Evolutionary conservation across 2,797 vertebrate genomes (phyloP), one percentile per base, ranked within the genome.

Genomic region (Salarias fasciatus): DNA sequence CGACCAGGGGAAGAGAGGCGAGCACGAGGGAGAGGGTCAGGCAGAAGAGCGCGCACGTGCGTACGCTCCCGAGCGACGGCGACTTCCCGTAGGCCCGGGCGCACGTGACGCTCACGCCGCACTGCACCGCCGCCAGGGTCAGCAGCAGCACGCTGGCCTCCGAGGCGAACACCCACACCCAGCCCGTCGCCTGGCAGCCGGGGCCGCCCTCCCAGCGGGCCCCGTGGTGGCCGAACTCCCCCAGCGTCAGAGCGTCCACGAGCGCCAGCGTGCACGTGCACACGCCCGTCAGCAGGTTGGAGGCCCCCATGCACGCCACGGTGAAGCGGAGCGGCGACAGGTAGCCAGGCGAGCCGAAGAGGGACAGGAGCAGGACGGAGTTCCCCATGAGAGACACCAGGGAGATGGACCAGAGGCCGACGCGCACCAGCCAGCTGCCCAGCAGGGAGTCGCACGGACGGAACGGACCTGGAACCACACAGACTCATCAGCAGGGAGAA

Each of bases 361-460:
- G 90, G 0, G 94, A 94, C 70, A 96, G 76, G 36, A 96, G 87
- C 60, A 97, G 91, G 69, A 98, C 85, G 52, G 93, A 91, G 0
- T 99, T 98, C 69, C 95, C 94, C 60, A 95, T 78, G 63, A 97
- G 80, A 0, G 96, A 95, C 56, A 97, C 89, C 61, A 97, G 66
- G 5, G 92, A 86, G n/a, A 97, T 92, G 79, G 86, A 83, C 97
- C 97, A 99, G 78, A 98, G 87, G 1, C 95, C 96, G 55, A 98
- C 88, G 30, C 96, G 97, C 59, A 98, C 90, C 64, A 96, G 83
- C 97, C 97, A 99, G 88, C 96, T 97, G 84, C 95, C 96, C 63
- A 98, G 87, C 57, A 99, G 93, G 41, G 96, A 92, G 58, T 96
- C 94, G 0, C 97, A 98, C 14, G 97, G 97, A 77, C 97, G 95